Evolutionary conservation across 2,888 invertebrate species (phyloP).

Genomic region (Drosophila formosana): DNA sequence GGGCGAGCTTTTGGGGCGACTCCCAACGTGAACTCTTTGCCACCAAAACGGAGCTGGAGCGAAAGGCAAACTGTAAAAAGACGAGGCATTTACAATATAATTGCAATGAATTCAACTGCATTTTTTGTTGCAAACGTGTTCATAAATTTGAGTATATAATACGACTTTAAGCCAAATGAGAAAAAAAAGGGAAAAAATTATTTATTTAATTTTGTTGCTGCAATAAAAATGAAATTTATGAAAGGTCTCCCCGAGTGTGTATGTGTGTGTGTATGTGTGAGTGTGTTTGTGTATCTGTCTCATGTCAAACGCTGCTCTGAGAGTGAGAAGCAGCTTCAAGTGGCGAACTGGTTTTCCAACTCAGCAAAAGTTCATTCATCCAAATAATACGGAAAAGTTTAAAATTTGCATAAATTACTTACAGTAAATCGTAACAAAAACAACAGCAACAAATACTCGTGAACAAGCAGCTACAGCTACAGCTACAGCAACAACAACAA

Average conservation of each 20-base stretch:
- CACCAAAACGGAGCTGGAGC: conserved; percentile 1
- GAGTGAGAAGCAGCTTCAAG: conserved; percentile 29
- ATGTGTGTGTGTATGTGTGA: conserved; percentile 14
- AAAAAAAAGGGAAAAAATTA: conserved; percentile 15
- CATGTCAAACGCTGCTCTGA: conserved; percentile 33
- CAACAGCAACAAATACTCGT: conserved; percentile 14
- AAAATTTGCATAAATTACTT: conserved; percentile 78
- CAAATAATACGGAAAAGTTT: conserved; percentile 81
- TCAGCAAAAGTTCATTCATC: conserved; percentile 75
- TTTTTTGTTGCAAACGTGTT: conserved; percentile 41
- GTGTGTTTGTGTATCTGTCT: conserved; percentile 16
- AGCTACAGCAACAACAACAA: conserved; percentile 21
- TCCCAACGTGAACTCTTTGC: conserved; percentile 17
- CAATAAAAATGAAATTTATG: conserved; percentile 70
- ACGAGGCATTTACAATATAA: conserved; percentile 21
- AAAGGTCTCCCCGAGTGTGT: conserved; percentile 42
- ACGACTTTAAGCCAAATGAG: conserved; percentile 3
- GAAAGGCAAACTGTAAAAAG: conserved; percentile 9
- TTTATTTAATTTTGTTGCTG: conserved; percentile 41
- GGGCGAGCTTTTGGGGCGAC: conserved; percentile 22
- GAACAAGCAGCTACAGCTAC: conserved; percentile 37
- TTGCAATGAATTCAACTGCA: conserved; percentile 11
- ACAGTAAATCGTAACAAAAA: conserved; percentile 47
- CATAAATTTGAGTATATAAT: conserved; percentile 46
- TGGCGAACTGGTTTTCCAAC: conserved; percentile 66